A percentile compares a stretch with the other conserved stretches of the same genome.
These are phyloP conservation scores for Malacoctenus gilli DNA, from an alignment of 2,797 vertebrate species.

Conservation along the genomic window DNA sequence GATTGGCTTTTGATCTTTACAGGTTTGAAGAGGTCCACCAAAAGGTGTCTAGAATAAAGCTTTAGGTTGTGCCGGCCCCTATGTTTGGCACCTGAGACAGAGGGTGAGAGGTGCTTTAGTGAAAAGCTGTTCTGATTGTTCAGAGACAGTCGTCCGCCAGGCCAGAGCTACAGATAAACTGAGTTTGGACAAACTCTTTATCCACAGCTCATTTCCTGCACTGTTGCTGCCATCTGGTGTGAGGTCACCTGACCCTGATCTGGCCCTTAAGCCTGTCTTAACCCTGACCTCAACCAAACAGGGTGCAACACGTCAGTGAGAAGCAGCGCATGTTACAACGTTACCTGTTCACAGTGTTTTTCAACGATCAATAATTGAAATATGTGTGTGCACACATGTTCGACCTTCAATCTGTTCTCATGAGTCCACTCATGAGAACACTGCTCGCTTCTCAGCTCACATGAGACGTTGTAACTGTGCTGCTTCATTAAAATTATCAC, in stretches of 20 bases:
- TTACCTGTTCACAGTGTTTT: constrained; percentile 18
- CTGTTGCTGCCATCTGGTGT: constrained; percentile 71
- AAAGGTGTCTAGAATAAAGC: no score
- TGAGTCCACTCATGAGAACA: no score
- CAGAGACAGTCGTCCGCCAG: constrained; percentile 38
- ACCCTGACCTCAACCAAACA: constrained; percentile 86
- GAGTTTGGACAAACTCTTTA: constrained; percentile 62
- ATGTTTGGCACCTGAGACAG: constrained; percentile 50
- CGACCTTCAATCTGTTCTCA: no score
- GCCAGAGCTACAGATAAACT: constrained; percentile 54
- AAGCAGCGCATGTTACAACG: constrained; percentile 86
- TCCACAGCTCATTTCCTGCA: constrained; percentile 37
- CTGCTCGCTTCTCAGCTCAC: constrained; percentile 5
- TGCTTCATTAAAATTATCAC: constrained; percentile 51
- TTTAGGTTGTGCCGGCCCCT: no score
- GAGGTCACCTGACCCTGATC: constrained; percentile 66
- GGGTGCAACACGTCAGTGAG: constrained; percentile 91
- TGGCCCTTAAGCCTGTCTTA: constrained; percentile 40
- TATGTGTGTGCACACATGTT: neutral
- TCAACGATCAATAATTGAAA: neutral
- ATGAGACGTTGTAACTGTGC: constrained; percentile 42
- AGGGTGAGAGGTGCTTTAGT: constrained; percentile 64
- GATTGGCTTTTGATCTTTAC: no score
- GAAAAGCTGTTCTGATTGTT: constrained; percentile 54
- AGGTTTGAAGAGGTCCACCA: no score